A percentile compares a stretch with the other conserved stretches of the same genome.
phyloP scores from a whole-genome alignment of 2,113 vertebrate species.

The Pelobates fuscus region DNA sequence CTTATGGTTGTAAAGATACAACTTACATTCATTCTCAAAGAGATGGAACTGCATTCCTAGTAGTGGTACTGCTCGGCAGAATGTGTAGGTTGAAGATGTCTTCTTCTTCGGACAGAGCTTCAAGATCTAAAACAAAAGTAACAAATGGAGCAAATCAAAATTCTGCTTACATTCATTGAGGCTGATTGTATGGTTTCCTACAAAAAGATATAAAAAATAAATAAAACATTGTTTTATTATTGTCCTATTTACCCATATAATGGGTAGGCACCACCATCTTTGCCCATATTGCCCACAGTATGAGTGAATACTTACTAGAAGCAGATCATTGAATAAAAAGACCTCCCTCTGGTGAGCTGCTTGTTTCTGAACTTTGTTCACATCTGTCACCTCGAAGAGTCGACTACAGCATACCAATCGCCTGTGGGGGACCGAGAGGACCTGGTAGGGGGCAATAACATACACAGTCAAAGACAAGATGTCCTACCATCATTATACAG shows the following conservation, averaged over 20 bases:
- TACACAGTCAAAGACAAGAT: not conserved
- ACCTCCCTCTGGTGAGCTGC: slow-evolving; percentile 95
- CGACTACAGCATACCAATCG: slow-evolving; percentile 97
- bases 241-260: too few species aligned
- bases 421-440: slow-evolving; percentile 91
- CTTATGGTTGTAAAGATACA: too few species aligned
- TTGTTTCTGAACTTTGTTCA: slow-evolving; percentile 96
- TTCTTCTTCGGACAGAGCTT: slow-evolving; percentile 98
- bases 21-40: slow-evolving; percentile 96
- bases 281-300: too few species aligned
- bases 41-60: slow-evolving; percentile 96
- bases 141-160: not conserved
- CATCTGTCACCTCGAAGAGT: slow-evolving; percentile 91
- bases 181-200: too few species aligned
- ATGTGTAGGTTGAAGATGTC: slow-evolving; percentile 92
- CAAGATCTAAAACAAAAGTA: slow-evolving; percentile 77
- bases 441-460: slow-evolving; percentile 64
- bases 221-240: too few species aligned
- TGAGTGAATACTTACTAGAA: slow-evolving; percentile 79
- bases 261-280: too few species aligned
- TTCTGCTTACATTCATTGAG: too few species aligned
- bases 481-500: not conserved
- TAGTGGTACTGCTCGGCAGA: slow-evolving; percentile 92
- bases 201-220: too few species aligned
- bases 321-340: slow-evolving; percentile 97